phyloP scores from a whole-genome alignment of 1,140 invertebrate species.

The Aphidius gifuensis region DNA sequence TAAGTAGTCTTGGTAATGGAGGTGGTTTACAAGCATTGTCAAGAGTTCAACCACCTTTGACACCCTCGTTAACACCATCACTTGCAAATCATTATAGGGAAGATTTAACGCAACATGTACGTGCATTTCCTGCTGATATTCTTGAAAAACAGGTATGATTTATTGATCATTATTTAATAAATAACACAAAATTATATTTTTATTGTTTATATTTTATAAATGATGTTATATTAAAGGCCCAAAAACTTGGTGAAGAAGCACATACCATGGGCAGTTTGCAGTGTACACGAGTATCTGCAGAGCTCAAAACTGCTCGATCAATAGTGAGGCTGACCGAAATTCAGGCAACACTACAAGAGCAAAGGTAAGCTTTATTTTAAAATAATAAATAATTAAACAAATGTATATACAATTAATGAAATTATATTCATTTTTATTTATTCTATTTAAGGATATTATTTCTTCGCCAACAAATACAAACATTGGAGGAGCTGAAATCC shows the following conservation, averaged over 20 bases:
- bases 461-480: conserved; percentile 84
- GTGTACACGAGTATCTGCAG: conserved; percentile 90
- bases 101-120: conserved; percentile 86
- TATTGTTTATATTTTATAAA: conserved; percentile 1
- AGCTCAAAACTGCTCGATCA: conserved; percentile 90
- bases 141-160: conserved; percentile 83
- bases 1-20: conserved; percentile 53
- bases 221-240: conserved; percentile 61
- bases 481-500: conserved; percentile 85
- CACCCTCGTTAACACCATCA: conserved; percentile 79
- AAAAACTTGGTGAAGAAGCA: conserved; percentile 80
- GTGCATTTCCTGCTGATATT: conserved; percentile 87
- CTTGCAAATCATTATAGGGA: conserved; percentile 88
- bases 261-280: conserved; percentile 80
- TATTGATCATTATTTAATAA: background rate
- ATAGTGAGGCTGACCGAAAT: conserved; percentile 93
- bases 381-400: background rate
- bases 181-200: background rate
- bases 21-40: conserved; percentile 54
- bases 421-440: conserved; percentile 28
- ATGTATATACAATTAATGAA: background rate
- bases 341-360: conserved; percentile 93
- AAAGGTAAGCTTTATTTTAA: conserved; percentile 67
- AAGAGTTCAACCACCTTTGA: conserved; percentile 52
- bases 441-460: conserved; percentile 74